These are phyloP conservation scores for Petrocephalus sullivani DNA, from an alignment of 2,797 vertebrate genomes.

Conservation along the genomic window DNA sequence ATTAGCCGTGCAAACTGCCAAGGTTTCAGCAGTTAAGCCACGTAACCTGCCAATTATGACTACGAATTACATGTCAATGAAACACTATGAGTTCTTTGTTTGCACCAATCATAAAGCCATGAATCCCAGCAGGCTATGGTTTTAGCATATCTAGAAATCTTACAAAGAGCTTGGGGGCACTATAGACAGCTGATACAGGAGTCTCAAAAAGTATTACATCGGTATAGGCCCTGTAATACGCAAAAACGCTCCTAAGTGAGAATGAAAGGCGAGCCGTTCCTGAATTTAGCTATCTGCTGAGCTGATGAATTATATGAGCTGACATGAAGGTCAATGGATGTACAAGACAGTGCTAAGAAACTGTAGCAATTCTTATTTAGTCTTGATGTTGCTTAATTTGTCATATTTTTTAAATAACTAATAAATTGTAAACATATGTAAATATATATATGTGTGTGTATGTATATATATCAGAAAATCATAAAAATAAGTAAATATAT, in stretches of 20 bases:
- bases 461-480: too few species aligned
- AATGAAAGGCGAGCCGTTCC: not conserved
- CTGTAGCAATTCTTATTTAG: not conserved
- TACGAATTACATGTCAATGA: not conserved
- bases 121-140: not conserved
- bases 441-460: too few species aligned
- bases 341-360: not conserved
- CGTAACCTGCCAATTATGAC: not conserved
- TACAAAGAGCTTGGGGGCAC: not conserved
- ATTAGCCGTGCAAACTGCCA: not conserved
- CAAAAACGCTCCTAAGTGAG: not conserved
- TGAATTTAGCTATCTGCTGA: not conserved
- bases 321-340: not conserved
- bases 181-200: not conserved
- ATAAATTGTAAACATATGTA: not conserved
- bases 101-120: not conserved
- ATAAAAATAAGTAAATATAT: too few species aligned
- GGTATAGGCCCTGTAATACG: not conserved
- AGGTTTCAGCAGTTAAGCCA: conserved; percentile 1
- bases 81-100: not conserved
- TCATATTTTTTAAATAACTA: not conserved
- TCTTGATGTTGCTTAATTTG: not conserved
- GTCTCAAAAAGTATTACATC: not conserved
- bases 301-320: not conserved
- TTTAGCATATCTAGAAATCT: not conserved